A percentile compares a stretch with the other conserved stretches of the same genome.
These are phyloP conservation scores for Silurus meridionalis DNA, from an alignment of 2,113 vertebrate genomes.

Conservation along the genomic window DNA sequence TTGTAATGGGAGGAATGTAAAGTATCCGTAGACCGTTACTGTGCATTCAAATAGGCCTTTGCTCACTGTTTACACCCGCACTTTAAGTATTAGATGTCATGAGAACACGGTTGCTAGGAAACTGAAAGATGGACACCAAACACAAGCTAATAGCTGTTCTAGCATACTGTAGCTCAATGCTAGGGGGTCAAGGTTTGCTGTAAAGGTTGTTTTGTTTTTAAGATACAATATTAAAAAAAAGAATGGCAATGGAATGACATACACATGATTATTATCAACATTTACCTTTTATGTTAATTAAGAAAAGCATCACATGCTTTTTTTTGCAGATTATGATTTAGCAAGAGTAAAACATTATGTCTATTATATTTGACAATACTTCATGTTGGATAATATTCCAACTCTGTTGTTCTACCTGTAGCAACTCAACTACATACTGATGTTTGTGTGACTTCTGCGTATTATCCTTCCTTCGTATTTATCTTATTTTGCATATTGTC, in stretches of 20 bases:
- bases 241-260: background rate
- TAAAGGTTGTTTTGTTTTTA: background rate
- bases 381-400: too few relatives aligned
- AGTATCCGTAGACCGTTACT: background rate
- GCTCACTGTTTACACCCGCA: background rate
- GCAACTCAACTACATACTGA: too few relatives aligned
- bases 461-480: too few relatives aligned
- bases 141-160: background rate
- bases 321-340: background rate
- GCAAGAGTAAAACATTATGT: too few relatives aligned
- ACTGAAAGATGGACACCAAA: background rate
- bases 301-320: background rate
- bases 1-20: background rate
- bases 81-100: background rate
- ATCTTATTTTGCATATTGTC: too few relatives aligned
- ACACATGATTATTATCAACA: background rate
- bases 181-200: background rate
- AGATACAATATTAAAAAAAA: background rate
- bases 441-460: too few relatives aligned
- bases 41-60: background rate
- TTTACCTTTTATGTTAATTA: background rate
- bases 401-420: too few relatives aligned
- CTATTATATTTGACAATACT: too few relatives aligned
- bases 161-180: background rate
- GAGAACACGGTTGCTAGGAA: background rate